Evolutionary conservation across 2,888 invertebrate species (phyloP), one percentile per base, ranked within the genome.

Genomic region (Parnassius orleans): DNA sequence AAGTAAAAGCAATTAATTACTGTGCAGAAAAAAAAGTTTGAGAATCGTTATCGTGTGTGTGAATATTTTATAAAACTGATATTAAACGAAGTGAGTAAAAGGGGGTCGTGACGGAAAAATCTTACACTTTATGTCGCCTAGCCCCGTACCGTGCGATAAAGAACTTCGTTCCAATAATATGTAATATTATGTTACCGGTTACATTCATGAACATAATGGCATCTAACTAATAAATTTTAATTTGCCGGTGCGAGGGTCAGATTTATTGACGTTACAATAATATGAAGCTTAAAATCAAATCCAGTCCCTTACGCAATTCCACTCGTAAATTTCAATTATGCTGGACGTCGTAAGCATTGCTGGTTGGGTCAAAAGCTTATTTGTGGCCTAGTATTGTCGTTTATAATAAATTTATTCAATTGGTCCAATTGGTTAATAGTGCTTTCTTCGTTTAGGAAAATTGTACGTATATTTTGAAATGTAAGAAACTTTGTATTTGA

Each of bases 311-410:
- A 55, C 58, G 63, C 57, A 63, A 63, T 59, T 41, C 51, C 24
- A 50, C 44, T 59, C 63, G 58, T 58, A 63, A 59, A 63, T 63
- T 63, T 63, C 63, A 63, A 63, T 63, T 63, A 63, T 59, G 55
- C 58, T 55, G 63, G 54, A 61, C 50, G 56, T 58, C 46, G 44
- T 41, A 46, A 53, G 53, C 48, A 44, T 51, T 55, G 58, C 51
- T 57, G 43, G 62, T 51, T 55, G 58, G 58, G 58, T 63, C 58
- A 63, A 63, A 61, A 63, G 58, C 63, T 63, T 58, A 63, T 63
- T 63, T 63, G 58, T 59, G 54, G 54, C 19, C 48, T 51, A 53
- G 54, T 55, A 58, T 51, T 63, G 63, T 58, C 54, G 58, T 46
- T 63, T 55, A 50, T 59, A 55, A 58, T 59, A 63, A 55, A 19